Percentiles rank a stretch among this genome's conserved stretches.
Conservation (phyloP, 2,113 vertebrate genomes). For the Istiophorus platypterus region DNA sequence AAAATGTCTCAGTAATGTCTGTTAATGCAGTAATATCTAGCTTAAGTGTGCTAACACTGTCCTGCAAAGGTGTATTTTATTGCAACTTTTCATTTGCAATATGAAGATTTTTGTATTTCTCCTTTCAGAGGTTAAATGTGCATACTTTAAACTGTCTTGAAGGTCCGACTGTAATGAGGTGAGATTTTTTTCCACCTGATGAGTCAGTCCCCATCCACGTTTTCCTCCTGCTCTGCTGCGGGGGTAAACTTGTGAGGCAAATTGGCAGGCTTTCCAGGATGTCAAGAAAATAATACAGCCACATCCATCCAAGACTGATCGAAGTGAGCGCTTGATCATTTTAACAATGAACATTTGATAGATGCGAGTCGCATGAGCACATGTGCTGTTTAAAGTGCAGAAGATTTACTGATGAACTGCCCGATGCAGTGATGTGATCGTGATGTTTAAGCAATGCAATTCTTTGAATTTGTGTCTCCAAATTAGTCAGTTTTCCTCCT, state of each 20-base stretch:
- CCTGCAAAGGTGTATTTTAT: neutral
- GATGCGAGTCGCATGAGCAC: slow-evolving; percentile 35
- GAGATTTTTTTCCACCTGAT: neutral
- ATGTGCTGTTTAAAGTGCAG: slow-evolving; percentile 48
- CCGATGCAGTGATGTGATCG: slow-evolving; percentile 28
- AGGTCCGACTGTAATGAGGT: neutral
- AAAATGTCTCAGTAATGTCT: neutral
- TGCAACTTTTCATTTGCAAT: neutral
- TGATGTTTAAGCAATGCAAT: slow-evolving; percentile 18
- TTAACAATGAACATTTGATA: slow-evolving; percentile 27
- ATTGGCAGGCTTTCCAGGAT: slow-evolving; percentile 38
- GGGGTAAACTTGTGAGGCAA: slow-evolving; percentile 45
- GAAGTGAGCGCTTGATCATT: slow-evolving; percentile 34
- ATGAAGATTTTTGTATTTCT: neutral
- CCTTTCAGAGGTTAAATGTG: neutral
- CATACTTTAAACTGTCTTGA: neutral
- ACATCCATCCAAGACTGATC: slow-evolving; percentile 44
- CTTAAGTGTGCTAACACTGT: neutral
- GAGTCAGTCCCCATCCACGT: neutral
- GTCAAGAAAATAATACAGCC: slow-evolving; percentile 48
- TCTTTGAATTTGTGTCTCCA: slow-evolving; percentile 28
- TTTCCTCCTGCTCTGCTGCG: slow-evolving; percentile 23
- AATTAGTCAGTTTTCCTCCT: slow-evolving; percentile 1
- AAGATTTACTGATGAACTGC: slow-evolving; percentile 46
- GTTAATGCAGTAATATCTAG: too few species aligned